Base-by-base conservation (phyloP, 2,888 invertebrate species). In the Blastobasis lacticolella region DNA sequence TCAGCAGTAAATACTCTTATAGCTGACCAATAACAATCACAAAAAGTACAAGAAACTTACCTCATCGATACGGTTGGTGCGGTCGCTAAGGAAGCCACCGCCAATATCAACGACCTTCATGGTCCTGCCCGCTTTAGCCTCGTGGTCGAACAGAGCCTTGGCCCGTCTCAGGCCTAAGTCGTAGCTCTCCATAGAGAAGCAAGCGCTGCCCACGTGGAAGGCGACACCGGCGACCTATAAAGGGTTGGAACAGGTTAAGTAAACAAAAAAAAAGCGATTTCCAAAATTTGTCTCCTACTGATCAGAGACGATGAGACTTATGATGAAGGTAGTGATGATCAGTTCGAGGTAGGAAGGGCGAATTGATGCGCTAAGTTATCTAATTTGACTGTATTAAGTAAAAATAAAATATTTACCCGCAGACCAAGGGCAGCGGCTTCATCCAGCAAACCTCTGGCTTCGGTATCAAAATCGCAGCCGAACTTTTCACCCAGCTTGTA, bases 91-190 rank as follows among this genome's bases (percentile, higher is more conserved):
- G 47, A 73, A 75, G 0, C 74, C 74, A n/a, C 74, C 74, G 5
- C 74, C 74, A 9, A 75, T 71, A 45, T 75, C 72, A 0, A 75
- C 63, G 5, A 75, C 70, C 38, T 49, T 61, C 75, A 76, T 73
- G 5, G 44, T 45, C 42, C 74, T 66, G 0, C 73, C 73, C 4
- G 66, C 64, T 9, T 44, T 53, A 0, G 64, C 63, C 51, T 75
- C 74, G 51, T 73, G 61, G 41, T 74, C 70, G 48, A 75, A 74
- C 47, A 75, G 56, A 5, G 55, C 55, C 54, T 59, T 64, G 4
- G 66, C 67, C 5, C 60, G 56, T 38, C 52, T 62, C 10, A 73
- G 53, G 4, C 71, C 74, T 6, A 57, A 44, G 8, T 59, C 57
- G 52, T 70, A 67, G 48, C 69, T 71, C 38, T 69, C 64, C 1